These are phyloP conservation scores for Coenobita brevimanus DNA, from an alignment of 1,140 invertebrate species.

Conservation along the genomic window DNA sequence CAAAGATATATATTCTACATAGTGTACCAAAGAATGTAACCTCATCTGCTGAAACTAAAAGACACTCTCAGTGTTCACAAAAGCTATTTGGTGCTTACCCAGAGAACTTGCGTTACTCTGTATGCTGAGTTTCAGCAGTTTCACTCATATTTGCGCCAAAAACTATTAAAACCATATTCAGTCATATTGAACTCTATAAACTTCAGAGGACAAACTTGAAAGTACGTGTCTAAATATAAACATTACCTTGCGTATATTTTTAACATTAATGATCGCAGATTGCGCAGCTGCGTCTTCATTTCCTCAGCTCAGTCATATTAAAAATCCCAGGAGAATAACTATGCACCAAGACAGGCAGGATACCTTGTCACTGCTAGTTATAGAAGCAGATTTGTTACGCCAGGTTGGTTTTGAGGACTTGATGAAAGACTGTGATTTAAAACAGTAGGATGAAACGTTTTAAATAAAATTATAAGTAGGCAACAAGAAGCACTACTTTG, in stretches of 20 bases:
- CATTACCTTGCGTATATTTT: constrained; percentile 23
- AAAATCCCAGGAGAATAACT: constrained; percentile 6
- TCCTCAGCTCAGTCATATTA: constrained; percentile 21
- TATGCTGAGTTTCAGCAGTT: constrained; percentile 27
- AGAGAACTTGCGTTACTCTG: constrained; percentile 41
- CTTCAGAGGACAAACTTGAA: constrained; percentile 16
- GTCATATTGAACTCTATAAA: constrained; percentile 32
- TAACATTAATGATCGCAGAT: constrained; percentile 30
- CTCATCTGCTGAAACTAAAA: no score
- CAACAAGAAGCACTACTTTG: no score
- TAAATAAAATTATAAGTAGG: no score
- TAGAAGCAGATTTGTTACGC: neutral
- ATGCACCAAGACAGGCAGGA: neutral
- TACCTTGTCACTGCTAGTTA: neutral
- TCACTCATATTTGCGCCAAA: constrained; percentile 43
- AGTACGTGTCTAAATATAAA: constrained; percentile 36
- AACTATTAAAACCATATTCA: constrained; percentile 42
- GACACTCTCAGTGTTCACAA: constrained; percentile 52
- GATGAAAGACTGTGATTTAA: neutral
- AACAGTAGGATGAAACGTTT: neutral
- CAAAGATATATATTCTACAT: constrained; percentile 54
- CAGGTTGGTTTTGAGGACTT: constrained; percentile 2
- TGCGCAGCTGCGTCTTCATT: constrained; percentile 14
- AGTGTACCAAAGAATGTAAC: constrained; percentile 52
- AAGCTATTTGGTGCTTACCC: constrained; percentile 45